Evolutionary conservation across 1,140 invertebrate species (phyloP), one percentile per base, ranked within the genome.

Genomic region (Caenorhabditis brenneri): DNA sequence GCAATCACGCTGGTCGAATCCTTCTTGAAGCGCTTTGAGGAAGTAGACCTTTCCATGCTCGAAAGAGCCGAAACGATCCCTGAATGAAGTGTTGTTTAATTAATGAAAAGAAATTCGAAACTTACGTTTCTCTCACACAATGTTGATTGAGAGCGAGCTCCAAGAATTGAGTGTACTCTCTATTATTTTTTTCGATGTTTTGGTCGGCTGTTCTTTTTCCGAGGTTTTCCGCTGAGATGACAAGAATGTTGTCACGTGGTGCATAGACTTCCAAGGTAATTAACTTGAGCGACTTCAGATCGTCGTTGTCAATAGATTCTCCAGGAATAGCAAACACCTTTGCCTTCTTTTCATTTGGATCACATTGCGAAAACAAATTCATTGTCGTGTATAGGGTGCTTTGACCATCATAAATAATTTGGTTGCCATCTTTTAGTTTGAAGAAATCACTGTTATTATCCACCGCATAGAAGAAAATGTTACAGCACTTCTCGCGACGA

Each of bases 91-190:
- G 9, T 22, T 55, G 22, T n/a, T n/a, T n/a, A n/a, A 55, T 10
- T 1, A 0, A 29, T 29, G 22, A 29, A 55, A 6, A 55, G 15
- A 5, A n/a, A 24, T 27, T 27, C 15, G 12, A 6, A n/a, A 86
- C 83, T 36, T 48, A 86, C 83, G 85, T 85, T 31, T 80, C 82
- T 42, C 55, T 79, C 10, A 86, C 29, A 42, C 80, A 79, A 31
- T 81, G 31, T 53, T 86, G 83, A 74, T 83, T 86, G 15, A 83
- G 24, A 31, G 80, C 74, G n/a, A 86, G 36, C 79, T 86, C 85
- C 53, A 86, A 53, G 79, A 86, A 86, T 42, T 86, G 85, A 48
- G 27, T 24, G 27, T 55, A 55, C 12, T 33, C 33, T 9, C 53
- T 29, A 27, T 83, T 65, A 22, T 80, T 83, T 10, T n/a, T 10